Evolutionary conservation across 1,140 invertebrate genomes (phyloP), one percentile per base, ranked within the genome.

Genomic region (Linepithema humile): DNA sequence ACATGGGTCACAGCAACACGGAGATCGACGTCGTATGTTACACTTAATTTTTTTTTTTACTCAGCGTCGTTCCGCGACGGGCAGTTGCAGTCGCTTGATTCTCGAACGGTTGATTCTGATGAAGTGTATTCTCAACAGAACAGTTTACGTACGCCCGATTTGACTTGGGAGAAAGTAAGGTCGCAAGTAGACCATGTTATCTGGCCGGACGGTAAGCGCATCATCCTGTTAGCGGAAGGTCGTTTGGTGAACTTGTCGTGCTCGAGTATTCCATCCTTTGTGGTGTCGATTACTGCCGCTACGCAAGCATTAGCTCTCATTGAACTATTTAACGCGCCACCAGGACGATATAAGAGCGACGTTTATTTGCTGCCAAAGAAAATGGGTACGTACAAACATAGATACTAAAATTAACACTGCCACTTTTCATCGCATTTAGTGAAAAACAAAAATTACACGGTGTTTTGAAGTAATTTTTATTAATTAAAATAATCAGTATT

Each of bases 1-100:
- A 99, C 95, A 99, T 99, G 98, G 98, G 98, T 0, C 98, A 99
- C 95, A 99, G 98, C 67, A 99, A 99, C 94, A 99, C 98, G 20
- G 99, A 99, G 96, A 98, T 99, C 88, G 99, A 99, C 95, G 98
- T 99, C 84, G 97, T 98, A 95, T 94, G 97, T 96, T 40, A 10
- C n/a, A 65, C 59, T 72, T 74, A 78, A 78, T 38, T 55, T 53
- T 20, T 17, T 62, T 35, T 53, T 6, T 80, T 40, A 55, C 12
- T 32, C 20, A 23, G 45, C 29, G 35, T 26, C n/a, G 23, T 57
- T 29, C 7, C 53, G 29, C 45, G 12, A 35, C 38, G 53, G 72
- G 32, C 53, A 43, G 3, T 77, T 43, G 23, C 59, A 50, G 60
- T 29, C 17, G 43, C 12, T 38, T 26, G 26, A 59, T 74, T 74